Conservation (phyloP, 2,113 vertebrate genomes). For the Stigmatopora nigra region DNA sequence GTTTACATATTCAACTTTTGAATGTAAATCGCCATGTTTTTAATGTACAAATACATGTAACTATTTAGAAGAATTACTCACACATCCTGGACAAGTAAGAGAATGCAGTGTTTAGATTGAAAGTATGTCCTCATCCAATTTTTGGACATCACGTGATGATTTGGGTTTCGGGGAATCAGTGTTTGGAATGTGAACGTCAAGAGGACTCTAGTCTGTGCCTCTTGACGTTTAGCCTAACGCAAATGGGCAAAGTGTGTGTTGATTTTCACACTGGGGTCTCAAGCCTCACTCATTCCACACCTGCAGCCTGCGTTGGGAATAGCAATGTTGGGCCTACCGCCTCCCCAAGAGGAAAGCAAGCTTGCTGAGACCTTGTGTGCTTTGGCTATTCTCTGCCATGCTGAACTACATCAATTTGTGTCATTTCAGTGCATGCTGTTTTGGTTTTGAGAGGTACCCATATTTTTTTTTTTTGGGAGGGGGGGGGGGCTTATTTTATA, state of each 20-base stretch:
- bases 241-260: slow-evolving; percentile 7
- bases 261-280: slow-evolving; percentile 49
- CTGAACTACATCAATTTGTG: neutral
- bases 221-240: neutral
- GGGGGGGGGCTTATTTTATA: slow-evolving; percentile 14
- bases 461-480: slow-evolving; percentile 4
- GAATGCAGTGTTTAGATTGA: neutral
- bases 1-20: no score
- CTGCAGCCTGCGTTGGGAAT: slow-evolving; percentile 70
- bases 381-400: neutral
- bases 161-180: neutral
- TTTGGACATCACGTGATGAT: neutral
- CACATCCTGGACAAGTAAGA: neutral
- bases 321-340: slow-evolving; percentile 29
- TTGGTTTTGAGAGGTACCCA: neutral
- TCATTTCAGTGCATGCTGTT: neutral
- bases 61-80: neutral
- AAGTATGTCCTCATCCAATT: neutral
- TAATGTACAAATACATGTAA: neutral
- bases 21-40: neutral
- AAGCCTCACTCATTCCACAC: slow-evolving; percentile 62
- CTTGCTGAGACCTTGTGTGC: slow-evolving; percentile 25
- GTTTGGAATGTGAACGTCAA: neutral
- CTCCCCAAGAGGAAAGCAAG: slow-evolving; percentile 42
- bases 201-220: neutral